Conservation (phyloP, 2,113 vertebrate genomes). For the Stercorarius parasiticus region DNA sequence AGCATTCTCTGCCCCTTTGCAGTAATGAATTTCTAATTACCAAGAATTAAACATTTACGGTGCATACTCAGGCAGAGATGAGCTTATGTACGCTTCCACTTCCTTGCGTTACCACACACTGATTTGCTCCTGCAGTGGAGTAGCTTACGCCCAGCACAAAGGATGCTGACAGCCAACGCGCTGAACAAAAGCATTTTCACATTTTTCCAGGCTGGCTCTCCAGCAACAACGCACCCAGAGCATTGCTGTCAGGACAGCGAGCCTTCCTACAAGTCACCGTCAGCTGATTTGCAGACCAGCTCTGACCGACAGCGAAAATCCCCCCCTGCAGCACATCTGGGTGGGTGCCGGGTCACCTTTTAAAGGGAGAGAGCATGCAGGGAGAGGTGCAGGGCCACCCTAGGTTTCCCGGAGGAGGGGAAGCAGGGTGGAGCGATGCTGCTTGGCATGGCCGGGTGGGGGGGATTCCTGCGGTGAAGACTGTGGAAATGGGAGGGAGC, state of each 20-base stretch:
- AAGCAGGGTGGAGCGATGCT: too few relatives aligned
- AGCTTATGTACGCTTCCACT: not conserved
- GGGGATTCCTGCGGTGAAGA: not conserved
- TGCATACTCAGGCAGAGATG: not conserved
- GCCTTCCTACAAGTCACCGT: not conserved
- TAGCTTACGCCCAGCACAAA: not conserved
- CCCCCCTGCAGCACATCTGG: not conserved
- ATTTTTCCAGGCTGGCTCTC: not conserved
- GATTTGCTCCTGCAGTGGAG: not conserved
- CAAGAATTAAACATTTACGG: not conserved
- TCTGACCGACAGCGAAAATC: not conserved
- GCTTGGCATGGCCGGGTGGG: fast-evolving
- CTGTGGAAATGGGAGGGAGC: not conserved
- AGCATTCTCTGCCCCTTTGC: not conserved
- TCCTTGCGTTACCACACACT: not conserved
- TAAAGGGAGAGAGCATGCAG: not conserved
- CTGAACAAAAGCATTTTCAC: not conserved
- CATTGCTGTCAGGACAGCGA: not conserved
- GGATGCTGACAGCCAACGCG: not conserved
- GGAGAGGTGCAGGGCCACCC: too few relatives aligned
- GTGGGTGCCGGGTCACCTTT: not conserved
- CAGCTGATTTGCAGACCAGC: not conserved
- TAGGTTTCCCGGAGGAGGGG: not conserved
- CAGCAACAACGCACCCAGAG: not conserved
- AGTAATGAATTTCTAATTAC: not conserved